Evolutionary conservation across 2,113 vertebrate genomes (phyloP).

Genomic region (Columba livia): DNA sequence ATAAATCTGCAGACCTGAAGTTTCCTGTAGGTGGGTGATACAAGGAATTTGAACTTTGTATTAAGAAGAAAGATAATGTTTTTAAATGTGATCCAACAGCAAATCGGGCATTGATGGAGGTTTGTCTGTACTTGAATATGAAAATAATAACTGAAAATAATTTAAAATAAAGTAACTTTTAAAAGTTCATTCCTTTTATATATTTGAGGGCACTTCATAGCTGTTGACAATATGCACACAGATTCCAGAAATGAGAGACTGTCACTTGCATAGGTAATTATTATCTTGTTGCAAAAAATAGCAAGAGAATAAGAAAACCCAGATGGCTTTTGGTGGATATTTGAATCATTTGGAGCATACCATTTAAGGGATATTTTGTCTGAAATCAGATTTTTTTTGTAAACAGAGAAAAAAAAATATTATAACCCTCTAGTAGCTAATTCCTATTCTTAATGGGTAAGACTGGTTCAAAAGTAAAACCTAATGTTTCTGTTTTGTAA

Average conservation of each 20-base stretch:
- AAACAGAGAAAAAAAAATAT: background rate
- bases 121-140: background rate
- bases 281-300: background rate
- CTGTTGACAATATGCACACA: background rate
- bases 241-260: background rate
- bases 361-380: background rate
- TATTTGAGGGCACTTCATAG: background rate
- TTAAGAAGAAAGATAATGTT: background rate
- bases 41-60: background rate
- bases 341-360: background rate
- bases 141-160: background rate
- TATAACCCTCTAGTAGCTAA: background rate
- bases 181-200: background rate
- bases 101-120: background rate
- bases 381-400: background rate
- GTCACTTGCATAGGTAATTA: constrained; percentile 2
- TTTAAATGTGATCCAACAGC: background rate
- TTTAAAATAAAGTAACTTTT: background rate
- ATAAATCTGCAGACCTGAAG: background rate
- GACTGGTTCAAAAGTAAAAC: background rate
- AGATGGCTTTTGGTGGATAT: background rate
- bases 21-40: background rate
- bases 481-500: background rate
- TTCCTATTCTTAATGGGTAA: background rate
- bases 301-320: background rate